A percentile compares a stretch with the other conserved stretches of the same genome.
Conservation (phyloP, 2,113 vertebrate genomes). For the Strigops habroptila region DNA sequence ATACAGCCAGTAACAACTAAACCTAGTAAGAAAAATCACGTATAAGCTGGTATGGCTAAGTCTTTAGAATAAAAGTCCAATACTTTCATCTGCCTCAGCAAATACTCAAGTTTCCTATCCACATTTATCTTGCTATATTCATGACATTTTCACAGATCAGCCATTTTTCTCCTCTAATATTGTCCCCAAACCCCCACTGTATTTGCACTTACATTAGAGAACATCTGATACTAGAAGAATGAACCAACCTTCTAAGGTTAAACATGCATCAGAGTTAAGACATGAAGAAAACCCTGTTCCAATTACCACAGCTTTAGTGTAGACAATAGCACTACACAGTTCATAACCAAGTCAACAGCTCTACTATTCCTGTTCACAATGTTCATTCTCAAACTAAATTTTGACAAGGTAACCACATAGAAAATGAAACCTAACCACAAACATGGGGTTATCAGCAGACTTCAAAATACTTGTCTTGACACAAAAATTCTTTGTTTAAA, state of each 20-base stretch:
- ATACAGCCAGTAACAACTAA: not conserved
- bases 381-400: not conserved
- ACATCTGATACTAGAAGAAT: not conserved
- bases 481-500: not conserved
- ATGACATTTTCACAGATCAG: not conserved
- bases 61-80: not conserved
- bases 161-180: not conserved
- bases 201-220: not conserved
- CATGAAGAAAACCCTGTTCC: not conserved
- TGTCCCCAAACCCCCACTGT: not conserved
- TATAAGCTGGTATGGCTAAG: not conserved
- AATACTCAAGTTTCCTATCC: not conserved
- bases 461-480: not conserved
- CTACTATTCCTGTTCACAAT: not conserved
- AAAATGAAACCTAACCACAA: not conserved
- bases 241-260: not conserved
- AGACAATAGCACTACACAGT: not conserved
- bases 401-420: not conserved
- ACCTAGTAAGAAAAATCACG: not conserved
- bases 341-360: not conserved
- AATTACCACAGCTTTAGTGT: not conserved
- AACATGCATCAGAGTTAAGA: not conserved
- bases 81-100: not conserved
- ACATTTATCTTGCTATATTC: not conserved
- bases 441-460: not conserved